Evolutionary conservation across 1,140 invertebrate genomes (phyloP).

Genomic region (Drosophila takahashii): DNA sequence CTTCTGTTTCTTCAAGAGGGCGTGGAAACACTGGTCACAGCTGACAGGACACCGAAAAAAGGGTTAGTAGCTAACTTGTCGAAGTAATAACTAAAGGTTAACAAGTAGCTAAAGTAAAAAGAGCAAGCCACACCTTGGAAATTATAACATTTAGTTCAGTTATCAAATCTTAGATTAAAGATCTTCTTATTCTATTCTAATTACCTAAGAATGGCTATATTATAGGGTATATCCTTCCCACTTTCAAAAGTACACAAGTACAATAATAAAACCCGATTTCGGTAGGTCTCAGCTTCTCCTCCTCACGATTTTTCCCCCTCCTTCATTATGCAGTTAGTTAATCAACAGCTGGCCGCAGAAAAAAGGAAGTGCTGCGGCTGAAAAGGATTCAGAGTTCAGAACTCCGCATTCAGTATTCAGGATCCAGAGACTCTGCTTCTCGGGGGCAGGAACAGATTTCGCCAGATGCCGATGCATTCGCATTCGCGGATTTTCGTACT

Average conservation of each 20-base stretch:
- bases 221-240: not conserved
- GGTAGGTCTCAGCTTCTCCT: not conserved
- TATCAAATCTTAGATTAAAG: no score
- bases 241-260: not conserved
- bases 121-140: not conserved
- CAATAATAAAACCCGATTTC: slow-evolving; percentile 28
- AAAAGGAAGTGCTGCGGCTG: slow-evolving; percentile 69
- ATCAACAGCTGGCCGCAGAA: slow-evolving; percentile 79
- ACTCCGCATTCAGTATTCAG: no score
- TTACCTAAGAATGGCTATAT: not conserved
- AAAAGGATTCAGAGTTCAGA: slow-evolving; percentile 28
- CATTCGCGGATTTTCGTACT: slow-evolving; percentile 29
- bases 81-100: not conserved
- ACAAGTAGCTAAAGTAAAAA: not conserved
- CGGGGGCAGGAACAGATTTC: slow-evolving; percentile 45
- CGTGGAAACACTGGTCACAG: slow-evolving; percentile 52
- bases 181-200: no score
- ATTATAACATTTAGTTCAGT: not conserved
- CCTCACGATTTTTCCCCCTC: slow-evolving; percentile 5
- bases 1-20: not conserved
- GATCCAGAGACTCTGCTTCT: slow-evolving; percentile 16
- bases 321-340: slow-evolving; percentile 71
- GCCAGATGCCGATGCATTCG: slow-evolving; percentile 45
- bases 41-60: slow-evolving; percentile 40
- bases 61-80: not conserved